Conservation (phyloP, 1,140 invertebrate genomes). For the Eumeta japonica region DNA sequence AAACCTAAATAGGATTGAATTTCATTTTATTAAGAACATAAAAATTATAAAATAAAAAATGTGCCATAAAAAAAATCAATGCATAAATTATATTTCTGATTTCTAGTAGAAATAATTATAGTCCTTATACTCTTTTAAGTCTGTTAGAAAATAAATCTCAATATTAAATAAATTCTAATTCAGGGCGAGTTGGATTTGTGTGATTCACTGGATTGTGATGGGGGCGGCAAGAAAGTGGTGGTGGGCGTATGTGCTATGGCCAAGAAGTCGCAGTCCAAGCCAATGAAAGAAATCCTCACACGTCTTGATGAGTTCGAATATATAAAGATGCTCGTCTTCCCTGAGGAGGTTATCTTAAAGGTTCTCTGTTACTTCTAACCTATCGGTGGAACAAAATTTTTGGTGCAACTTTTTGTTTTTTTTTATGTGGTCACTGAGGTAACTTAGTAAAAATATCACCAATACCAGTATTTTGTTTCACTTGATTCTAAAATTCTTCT, state of each 20-base stretch:
- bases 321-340: conserved; percentile 89
- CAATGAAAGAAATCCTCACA: conserved; percentile 97
- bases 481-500: too few relatives aligned
- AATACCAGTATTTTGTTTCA: conserved; percentile 9
- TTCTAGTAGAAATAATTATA: too few relatives aligned
- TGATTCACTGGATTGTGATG: conserved; percentile 63
- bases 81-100: too few relatives aligned
- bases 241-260: conserved; percentile 98
- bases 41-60: too few relatives aligned
- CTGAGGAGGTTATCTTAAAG: conserved; percentile 91
- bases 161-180: too few relatives aligned
- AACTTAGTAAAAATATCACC: too few relatives aligned
- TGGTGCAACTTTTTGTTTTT: conserved; percentile 8
- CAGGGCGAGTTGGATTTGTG: conserved; percentile 74
- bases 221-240: conserved; percentile 79
- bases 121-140: too few relatives aligned
- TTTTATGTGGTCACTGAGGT: too few relatives aligned
- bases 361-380: conserved; percentile 59
- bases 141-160: too few relatives aligned
- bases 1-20: too few relatives aligned
- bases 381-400: conserved; percentile 43
- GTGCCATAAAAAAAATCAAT: too few relatives aligned
- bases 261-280: conserved; percentile 97
- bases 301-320: conserved; percentile 94
- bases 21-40: too few relatives aligned